Evolutionary conservation across 2,888 invertebrate species (phyloP), one percentile per base, ranked within the genome.

Genomic region (Gortyna flavago): DNA sequence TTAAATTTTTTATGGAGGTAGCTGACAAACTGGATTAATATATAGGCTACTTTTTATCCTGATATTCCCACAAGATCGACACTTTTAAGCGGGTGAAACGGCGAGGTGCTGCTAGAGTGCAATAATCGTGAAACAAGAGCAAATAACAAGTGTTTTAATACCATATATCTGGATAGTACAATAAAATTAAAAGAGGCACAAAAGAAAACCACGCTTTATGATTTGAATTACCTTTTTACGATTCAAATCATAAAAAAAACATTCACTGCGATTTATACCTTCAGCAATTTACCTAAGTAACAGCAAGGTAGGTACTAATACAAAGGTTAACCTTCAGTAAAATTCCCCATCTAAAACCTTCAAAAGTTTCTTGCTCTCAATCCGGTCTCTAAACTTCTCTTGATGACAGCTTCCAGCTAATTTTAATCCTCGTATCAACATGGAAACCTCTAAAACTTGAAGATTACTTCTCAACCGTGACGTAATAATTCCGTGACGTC

Each of bases 391-490:
- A 18, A 79, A 13, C 8, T 59, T 48, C 18, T 29, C n/a, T 35
- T 2, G 1, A 9, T 16, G 2, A 44, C 25, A 44, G 57, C 13
- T 66, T 48, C 32, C 11, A 68, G 29, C 9, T 11, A 5, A 64
- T 54, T 85, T 76, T 38, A 41, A 71, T 73, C 57, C 32, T 29
- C 38, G 41, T 29, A 80, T 74, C 67, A 78, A 73, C 62, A 62
- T 32, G 11, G 54, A 73, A 80, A 76, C 13, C 18, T 78, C 62
- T 73, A 69, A 61, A 73, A 54, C 70, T 77, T 29, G n/a, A 68
- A 76, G 44, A 80, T 80, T 80, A 75, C 61, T 66, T 77, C 75
- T 67, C 72, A 72, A 18, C 29, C 67, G 70, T 25, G 83, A 78
- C 62, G 62, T 7, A 41, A 79, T 82, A 54, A 79, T 62, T 38